Percentiles rank a stretch among this genome's conserved stretches.
Evolutionary conservation across 2,888 invertebrate genomes (phyloP).

Genomic region (Phaedon cochleariae): DNA sequence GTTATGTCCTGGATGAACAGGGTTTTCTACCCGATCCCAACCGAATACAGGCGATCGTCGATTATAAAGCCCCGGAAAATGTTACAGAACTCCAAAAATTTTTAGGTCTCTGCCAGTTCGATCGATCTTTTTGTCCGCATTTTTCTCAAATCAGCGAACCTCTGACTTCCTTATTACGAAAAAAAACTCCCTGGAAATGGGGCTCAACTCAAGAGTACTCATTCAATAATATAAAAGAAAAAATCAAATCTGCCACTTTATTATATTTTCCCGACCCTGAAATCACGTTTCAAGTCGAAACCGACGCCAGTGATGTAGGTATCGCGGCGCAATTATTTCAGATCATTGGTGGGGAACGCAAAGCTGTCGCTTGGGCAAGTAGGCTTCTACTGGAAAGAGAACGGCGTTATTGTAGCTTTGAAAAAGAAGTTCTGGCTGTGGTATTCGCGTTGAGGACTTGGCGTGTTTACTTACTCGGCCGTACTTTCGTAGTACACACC

Average conservation of each 20-base stretch:
- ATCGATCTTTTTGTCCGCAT: slow-evolving; percentile 18
- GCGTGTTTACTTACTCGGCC: slow-evolving; percentile 41
- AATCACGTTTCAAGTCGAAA: slow-evolving; percentile 5
- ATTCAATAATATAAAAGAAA: slow-evolving; percentile 16
- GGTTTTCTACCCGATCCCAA: slow-evolving; percentile 17
- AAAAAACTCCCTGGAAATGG: slow-evolving; percentile 21
- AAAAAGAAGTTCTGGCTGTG: slow-evolving; percentile 44
- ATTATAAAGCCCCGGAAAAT: slow-evolving; percentile 23
- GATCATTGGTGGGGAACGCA: not conserved
- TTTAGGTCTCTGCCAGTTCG: slow-evolving; percentile 22
- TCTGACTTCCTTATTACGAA: slow-evolving; percentile 2
- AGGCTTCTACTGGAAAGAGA: slow-evolving; percentile 28
- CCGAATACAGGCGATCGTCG: slow-evolving; percentile 13
- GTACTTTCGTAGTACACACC: slow-evolving; percentile 39
- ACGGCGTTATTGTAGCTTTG: slow-evolving; percentile 10
- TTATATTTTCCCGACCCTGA: slow-evolving; percentile 1
- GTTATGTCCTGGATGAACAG: slow-evolving; percentile 1
- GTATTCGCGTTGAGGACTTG: slow-evolving; percentile 45
- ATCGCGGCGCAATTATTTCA: slow-evolving; percentile 2
- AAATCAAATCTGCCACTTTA: not conserved
- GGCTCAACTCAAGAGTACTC: not conserved
- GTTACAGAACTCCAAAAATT: slow-evolving; percentile 17
- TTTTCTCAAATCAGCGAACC: slow-evolving; percentile 12
- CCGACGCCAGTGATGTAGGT: slow-evolving; percentile 13
- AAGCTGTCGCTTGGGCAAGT: not conserved